Conservation (phyloP, 2,797 vertebrate species). For the Hydrolagus colliei region DNA sequence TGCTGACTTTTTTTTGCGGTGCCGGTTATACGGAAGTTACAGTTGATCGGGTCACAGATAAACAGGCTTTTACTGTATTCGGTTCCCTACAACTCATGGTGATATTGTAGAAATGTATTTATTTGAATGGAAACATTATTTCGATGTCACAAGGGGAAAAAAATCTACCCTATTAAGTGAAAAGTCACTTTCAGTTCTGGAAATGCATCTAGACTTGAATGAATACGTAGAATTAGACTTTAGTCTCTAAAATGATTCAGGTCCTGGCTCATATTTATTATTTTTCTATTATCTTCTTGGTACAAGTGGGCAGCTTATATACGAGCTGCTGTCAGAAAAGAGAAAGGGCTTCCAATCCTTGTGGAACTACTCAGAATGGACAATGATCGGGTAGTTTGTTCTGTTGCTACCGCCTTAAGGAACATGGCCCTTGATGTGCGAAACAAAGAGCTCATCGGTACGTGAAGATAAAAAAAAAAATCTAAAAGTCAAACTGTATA, state of each 20-base stretch:
- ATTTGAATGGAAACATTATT: no score
- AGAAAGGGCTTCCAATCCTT: conserved; percentile 93
- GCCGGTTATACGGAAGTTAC: no score
- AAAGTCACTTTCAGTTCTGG: no score
- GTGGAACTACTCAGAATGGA: conserved; percentile 96
- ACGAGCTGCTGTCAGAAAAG: conserved; percentile 87
- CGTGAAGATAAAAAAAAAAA: conserved; percentile 39
- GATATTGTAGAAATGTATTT: no score
- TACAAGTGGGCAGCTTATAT: conserved; percentile 88
- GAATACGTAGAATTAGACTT: no score
- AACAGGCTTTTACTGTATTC: no score
- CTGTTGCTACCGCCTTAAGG: conserved; percentile 85
- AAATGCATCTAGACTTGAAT: neutral
- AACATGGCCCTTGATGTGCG: conserved; percentile 94
- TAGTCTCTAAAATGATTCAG: neutral
- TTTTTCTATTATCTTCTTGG: neutral
- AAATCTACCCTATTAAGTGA: no score
- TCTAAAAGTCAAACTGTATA: no score
- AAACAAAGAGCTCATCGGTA: conserved; percentile 96
- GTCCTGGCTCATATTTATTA: neutral
- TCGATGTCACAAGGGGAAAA: no score
- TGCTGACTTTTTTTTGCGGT: no score
- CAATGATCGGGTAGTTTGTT: conserved; percentile 90
- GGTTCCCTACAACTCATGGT: no score
- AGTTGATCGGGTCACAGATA: no score